A percentile compares a stretch with the other conserved stretches of the same genome.
Conservation (phyloP, 1,140 invertebrate genomes). For the Zeugodacus cucurbitae region DNA sequence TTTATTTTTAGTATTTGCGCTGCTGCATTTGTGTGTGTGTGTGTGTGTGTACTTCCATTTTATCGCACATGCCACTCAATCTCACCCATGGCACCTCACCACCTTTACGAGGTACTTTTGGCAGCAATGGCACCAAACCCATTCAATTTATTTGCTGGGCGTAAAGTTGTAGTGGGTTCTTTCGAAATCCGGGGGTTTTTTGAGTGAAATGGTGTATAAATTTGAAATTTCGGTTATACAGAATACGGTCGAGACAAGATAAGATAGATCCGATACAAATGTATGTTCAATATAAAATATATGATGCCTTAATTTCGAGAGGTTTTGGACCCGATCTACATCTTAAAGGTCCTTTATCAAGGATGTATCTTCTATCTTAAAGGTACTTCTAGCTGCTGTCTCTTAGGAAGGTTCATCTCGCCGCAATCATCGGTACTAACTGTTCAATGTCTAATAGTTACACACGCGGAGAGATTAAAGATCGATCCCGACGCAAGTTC, state of each 20-base stretch:
- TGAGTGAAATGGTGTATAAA: neutral
- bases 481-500: too few relatives aligned
- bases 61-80: conserved; percentile 19
- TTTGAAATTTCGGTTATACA: neutral
- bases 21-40: neutral
- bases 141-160: neutral
- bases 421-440: too few relatives aligned
- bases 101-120: neutral
- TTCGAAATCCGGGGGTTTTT: neutral
- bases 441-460: too few relatives aligned
- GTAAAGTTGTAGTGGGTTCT: neutral
- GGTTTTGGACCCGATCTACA: too few relatives aligned
- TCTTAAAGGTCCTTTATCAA: too few relatives aligned
- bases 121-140: neutral
- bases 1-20: conserved; percentile 9
- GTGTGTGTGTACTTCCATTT: neutral
- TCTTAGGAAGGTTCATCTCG: too few relatives aligned
- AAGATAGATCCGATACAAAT: too few relatives aligned
- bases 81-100: neutral
- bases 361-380: too few relatives aligned
- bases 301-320: too few relatives aligned
- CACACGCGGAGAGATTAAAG: too few relatives aligned
- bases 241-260: accelerated
- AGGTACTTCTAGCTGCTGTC: too few relatives aligned
- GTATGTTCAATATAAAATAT: too few relatives aligned